Base-by-base conservation (phyloP, 1,140 invertebrate species). In the Tetraneura akinire region DNA sequence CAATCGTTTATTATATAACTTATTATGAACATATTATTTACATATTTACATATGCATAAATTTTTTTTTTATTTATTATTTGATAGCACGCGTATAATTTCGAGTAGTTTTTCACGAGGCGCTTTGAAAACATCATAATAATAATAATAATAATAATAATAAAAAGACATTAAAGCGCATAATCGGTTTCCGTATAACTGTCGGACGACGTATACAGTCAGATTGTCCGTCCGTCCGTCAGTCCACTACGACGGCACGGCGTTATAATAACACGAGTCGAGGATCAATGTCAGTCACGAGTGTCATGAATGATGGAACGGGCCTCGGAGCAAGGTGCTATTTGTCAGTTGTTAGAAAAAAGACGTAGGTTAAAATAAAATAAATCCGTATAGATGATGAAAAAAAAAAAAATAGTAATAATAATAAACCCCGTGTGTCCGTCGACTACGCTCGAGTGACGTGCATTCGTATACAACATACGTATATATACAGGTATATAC, bases 201-300 rank as follows among this genome's bases (percentile, higher is more conserved):
- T 71, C 47, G 68, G 68, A 23, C 42, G 18, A 29, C 42, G 18
- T n/a, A 60, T 13, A 26, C 10, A 49, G 16, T 57, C 21, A 6
- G 55, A 23, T 21, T 14, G 55, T 57, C 55, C 8, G 29, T 64
- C 60, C 8, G 60, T 37, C 29, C 60, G n/a, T 55, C n/a, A 6
- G 32, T 66, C 37, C 37, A 18, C 18, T 6, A n/a, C 23, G 26
- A 23, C 66, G 16, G 37, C 51, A 3, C 37, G n/a, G 55, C 74
- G 74, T 78, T 78, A 78, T 78, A 78, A 78, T 78, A 78, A 78
- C 74, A 78, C 74, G 55, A 55, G 74, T 78, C 23, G 53, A 14
- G 74, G 74, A 78, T 78, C 74, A 78, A 37, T 78, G 74, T 78
- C 74, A 60, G 74, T 78, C 74, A 78, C 53, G 42, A 42, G 8